These are phyloP conservation scores for Galago senegalensis DNA, from an alignment of 2,797 vertebrate species.

Conservation along the genomic window DNA sequence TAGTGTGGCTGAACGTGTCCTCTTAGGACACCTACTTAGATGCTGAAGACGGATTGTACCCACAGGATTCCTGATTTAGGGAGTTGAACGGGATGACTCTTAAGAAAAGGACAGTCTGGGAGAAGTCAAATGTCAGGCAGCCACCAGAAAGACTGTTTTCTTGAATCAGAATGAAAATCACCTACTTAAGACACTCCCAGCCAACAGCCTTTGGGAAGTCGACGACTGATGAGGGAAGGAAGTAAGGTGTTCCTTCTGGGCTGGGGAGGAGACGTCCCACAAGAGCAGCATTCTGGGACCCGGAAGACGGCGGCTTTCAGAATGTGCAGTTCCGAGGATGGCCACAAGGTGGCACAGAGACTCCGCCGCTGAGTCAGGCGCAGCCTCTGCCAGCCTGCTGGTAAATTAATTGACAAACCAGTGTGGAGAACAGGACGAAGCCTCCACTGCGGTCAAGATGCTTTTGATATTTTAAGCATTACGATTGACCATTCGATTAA, in stretches of 20 bases:
- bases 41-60: too few species aligned
- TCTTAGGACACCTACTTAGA: background rate
- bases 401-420: background rate
- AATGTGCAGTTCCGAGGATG: background rate
- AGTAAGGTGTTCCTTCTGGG: background rate
- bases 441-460: background rate
- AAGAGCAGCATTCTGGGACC: too few species aligned
- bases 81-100: background rate
- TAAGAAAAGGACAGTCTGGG: background rate
- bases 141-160: background rate
- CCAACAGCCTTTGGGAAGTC: background rate
- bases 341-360: constrained; percentile 72
- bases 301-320: background rate
- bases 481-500: background rate
- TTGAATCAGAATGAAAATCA: background rate
- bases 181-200: background rate
- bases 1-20: fast-evolving
- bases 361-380: background rate
- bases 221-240: background rate
- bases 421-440: background rate
- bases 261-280: background rate
- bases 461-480: background rate
- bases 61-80: background rate
- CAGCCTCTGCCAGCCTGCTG: background rate
- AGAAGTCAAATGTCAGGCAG: background rate